Evolutionary conservation across 2,113 vertebrate species (phyloP).

Genomic region (Glareola pratincola): DNA sequence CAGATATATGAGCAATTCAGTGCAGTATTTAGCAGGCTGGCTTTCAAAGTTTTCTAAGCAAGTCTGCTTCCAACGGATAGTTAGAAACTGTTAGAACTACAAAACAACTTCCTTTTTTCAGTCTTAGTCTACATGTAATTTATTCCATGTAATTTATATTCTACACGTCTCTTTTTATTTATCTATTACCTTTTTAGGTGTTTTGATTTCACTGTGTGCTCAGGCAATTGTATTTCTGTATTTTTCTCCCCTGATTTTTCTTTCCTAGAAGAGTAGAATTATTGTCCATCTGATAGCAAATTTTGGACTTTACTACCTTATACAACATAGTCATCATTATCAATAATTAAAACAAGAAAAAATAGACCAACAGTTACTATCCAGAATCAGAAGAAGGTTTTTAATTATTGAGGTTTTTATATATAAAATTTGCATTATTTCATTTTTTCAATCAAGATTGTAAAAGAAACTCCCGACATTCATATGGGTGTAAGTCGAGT

Average conservation of each 20-base stretch:
- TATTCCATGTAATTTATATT: background rate
- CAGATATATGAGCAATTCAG: background rate
- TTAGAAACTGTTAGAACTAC: background rate
- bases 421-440: background rate
- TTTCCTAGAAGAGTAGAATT: background rate
- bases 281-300: background rate
- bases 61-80: background rate
- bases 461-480: background rate
- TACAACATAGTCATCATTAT: constrained; percentile 9
- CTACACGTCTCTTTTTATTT: background rate
- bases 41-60: background rate
- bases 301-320: constrained; percentile 42
- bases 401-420: background rate
- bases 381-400: background rate
- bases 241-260: background rate
- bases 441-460: constrained; percentile 6
- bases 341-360: background rate
- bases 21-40: background rate
- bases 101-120: background rate
- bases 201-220: background rate
- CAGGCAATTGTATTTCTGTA: background rate
- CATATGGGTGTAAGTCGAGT: background rate
- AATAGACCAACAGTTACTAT: background rate
- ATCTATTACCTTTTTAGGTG: background rate
- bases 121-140: background rate